Conservation (phyloP, 2,888 invertebrate species). For the Dinocampus coccinellae region DNA sequence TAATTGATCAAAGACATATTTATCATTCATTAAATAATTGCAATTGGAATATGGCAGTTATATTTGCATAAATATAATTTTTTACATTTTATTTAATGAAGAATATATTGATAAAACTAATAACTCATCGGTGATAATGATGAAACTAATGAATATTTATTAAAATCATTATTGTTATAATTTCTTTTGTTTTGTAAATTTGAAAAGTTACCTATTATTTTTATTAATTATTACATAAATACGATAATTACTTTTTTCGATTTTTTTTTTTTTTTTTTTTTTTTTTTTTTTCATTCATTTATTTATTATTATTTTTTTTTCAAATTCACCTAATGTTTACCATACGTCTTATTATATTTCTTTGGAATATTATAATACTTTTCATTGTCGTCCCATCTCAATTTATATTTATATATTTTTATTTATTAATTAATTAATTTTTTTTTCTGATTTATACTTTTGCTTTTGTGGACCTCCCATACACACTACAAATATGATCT, state of each 20-base stretch:
- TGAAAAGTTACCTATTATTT: conserved; percentile 13
- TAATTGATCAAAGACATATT: neutral
- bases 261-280: conserved; percentile 4
- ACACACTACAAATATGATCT: conserved; percentile 5
- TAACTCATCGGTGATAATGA: neutral
- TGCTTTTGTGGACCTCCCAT: neutral
- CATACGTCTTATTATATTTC: neutral
- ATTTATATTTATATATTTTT: conserved; percentile 14
- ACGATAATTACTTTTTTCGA: conserved; percentile 21
- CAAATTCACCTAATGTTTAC: neutral
- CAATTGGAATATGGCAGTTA: conserved; percentile 29
- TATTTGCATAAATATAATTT: conserved; percentile 37
- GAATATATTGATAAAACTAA: conserved; percentile 26
- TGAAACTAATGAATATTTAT: neutral
- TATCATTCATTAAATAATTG: conserved; percentile 2
- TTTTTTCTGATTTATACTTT: neutral
- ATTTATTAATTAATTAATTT: conserved; percentile 8
- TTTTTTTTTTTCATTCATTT: neutral
- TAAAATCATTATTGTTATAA: too few species aligned
- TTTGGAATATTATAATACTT: conserved; percentile 28
- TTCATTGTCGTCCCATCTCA: conserved; percentile 35
- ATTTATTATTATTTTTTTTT: conserved; percentile 7
- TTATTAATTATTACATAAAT: neutral
- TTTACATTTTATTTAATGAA: conserved; percentile 40
- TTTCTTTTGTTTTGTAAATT: neutral